Evolutionary conservation across 2,113 vertebrate genomes (phyloP).

Genomic region (Ptyas mucosa): DNA sequence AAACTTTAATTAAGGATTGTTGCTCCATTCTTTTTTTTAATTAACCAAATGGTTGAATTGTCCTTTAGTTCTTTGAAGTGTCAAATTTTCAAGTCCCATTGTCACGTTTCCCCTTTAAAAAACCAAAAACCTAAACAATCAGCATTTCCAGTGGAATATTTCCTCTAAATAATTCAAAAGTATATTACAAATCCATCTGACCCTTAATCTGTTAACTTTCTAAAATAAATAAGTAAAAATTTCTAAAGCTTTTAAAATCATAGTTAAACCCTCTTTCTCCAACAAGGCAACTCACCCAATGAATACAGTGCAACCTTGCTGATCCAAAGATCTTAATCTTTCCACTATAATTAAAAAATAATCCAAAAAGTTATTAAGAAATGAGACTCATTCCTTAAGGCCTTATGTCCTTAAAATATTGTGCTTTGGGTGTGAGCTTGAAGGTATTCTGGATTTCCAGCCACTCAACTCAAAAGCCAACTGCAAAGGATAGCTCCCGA

Average conservation of each 20-base stretch:
- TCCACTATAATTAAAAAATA: neutral
- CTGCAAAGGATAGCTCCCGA: neutral
- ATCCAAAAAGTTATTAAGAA: neutral
- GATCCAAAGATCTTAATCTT: neutral
- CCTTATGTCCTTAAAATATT: neutral
- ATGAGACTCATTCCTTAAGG: neutral
- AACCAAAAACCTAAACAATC: neutral
- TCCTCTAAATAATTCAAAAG: neutral
- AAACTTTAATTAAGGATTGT: neutral
- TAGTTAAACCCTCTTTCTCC: neutral
- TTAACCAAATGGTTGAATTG: neutral
- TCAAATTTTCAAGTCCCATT: neutral
- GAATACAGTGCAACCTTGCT: neutral
- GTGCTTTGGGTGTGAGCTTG: neutral
- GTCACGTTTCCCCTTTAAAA: neutral
- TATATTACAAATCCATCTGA: neutral
- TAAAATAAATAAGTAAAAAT: neutral
- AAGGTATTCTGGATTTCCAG: neutral
- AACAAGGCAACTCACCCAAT: neutral
- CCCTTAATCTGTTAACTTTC: neutral
- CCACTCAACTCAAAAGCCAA: neutral
- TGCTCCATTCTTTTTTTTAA: neutral
- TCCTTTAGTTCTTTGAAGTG: neutral
- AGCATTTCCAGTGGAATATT: neutral
- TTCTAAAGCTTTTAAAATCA: neutral